Percentiles rank a stretch among this genome's conserved stretches.
These are phyloP conservation scores for Heliconius nattereri DNA, from an alignment of 1,140 invertebrate species.

Conservation along the genomic window DNA sequence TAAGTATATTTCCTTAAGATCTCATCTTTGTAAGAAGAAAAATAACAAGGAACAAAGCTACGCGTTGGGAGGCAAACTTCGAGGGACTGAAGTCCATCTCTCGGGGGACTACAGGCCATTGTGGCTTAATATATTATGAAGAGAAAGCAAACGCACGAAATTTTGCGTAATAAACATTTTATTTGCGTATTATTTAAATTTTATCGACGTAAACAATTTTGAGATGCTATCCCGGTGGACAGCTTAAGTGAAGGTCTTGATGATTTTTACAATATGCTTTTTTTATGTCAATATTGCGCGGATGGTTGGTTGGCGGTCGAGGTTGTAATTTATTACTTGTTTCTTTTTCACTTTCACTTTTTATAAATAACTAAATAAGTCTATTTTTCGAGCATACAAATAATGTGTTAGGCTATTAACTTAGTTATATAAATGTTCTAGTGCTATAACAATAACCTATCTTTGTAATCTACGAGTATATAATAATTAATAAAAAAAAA, in stretches of 20 bases:
- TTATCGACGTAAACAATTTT: constrained; percentile 32
- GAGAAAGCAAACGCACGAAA: constrained; percentile 12
- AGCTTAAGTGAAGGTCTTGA: constrained; percentile 2
- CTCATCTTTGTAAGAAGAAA: constrained; percentile 43
- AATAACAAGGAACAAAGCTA: constrained; percentile 44
- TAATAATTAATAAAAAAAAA: too few relatives aligned
- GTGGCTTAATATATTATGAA: constrained; percentile 34
- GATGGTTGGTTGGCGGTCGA: background rate
- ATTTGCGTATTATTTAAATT: constrained; percentile 33
- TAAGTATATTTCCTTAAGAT: constrained; percentile 54
- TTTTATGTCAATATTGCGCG: background rate
- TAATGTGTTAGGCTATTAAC: too few relatives aligned
- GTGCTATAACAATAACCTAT: too few relatives aligned
- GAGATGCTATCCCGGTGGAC: constrained; percentile 11
- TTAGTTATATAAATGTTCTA: too few relatives aligned
- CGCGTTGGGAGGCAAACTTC: constrained; percentile 14
- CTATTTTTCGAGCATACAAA: too few relatives aligned
- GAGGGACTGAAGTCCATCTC: constrained; percentile 31
- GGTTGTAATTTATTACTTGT: background rate
- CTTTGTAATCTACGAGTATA: too few relatives aligned
- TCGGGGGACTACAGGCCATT: constrained; percentile 19
- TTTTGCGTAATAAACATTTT: constrained; percentile 31
- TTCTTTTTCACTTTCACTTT: background rate
- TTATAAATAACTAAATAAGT: too few relatives aligned
- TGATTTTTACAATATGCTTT: background rate